phyloP scores from a whole-genome alignment of 1,140 invertebrate genomes.

The Drosophila micromelanica region DNA sequence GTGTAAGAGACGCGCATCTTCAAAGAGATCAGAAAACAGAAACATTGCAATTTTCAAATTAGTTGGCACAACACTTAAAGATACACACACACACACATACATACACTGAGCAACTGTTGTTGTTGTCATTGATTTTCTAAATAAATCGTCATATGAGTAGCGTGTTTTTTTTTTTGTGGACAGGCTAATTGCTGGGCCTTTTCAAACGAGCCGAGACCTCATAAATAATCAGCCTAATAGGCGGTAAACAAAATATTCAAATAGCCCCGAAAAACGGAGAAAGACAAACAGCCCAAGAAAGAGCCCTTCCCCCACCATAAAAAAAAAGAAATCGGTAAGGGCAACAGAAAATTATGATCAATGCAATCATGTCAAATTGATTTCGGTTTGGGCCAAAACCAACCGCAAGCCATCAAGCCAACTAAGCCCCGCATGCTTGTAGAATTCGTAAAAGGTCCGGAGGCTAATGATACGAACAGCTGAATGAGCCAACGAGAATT shows the following conservation, averaged over 20 bases:
- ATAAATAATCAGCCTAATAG: constrained; percentile 69
- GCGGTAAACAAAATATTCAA: constrained; percentile 55
- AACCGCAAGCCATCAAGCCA: constrained; percentile 25
- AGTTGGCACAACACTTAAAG: neutral
- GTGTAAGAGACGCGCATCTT: neutral
- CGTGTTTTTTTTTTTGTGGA: neutral
- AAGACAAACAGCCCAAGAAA: constrained; percentile 28
- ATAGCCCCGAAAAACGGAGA: neutral
- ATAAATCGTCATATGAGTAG: constrained; percentile 17
- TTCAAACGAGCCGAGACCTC: constrained; percentile 48
- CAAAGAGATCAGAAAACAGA: neutral
- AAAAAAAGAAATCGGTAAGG: constrained; percentile 17
- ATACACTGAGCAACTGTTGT: neutral
- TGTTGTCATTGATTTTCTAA: constrained; percentile 22
- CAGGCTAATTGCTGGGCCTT: constrained; percentile 42
- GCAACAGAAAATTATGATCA: constrained; percentile 66
- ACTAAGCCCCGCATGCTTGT: constrained; percentile 23
- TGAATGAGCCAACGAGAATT: constrained; percentile 42
- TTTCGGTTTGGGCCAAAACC: constrained; percentile 40
- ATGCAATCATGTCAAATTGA: constrained; percentile 79
- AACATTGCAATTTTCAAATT: constrained; percentile 21
- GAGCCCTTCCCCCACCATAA: too few species aligned
- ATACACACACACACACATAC: constrained; percentile 3
- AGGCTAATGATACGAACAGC: constrained; percentile 54
- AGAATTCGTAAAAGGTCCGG: neutral